Base-by-base conservation (phyloP, 1,140 invertebrate genomes). In the Zaprionus capensis region DNA sequence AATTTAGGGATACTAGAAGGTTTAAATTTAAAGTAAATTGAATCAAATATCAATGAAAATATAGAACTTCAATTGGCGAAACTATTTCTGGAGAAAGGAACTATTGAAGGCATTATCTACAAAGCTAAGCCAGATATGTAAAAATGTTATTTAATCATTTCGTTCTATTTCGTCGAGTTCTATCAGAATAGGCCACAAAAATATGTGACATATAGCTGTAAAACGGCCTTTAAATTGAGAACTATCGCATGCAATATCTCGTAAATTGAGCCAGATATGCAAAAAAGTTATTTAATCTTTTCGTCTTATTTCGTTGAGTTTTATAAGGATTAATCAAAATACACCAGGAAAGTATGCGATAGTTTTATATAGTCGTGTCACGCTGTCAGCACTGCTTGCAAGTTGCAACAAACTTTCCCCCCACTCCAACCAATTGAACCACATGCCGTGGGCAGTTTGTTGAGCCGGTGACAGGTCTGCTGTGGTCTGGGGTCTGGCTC, bases 391-490 rank as follows among this genome's bases (percentile, higher is more conserved):
- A n/a, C 20, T 44, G 36, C 36, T 9, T 26, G 12, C 59, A 46
- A 34, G 11, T 38, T 36, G 3, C 12, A 34, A 34, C 9, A 34
- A 34, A 34, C 9, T 34, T 24, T 6, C 15, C 61, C 17, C 2
- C 2, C 2, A 22, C 15, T 28, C 2, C 38, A 17, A 46, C 6
- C 41, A 46, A 56, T 26, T 67, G 38, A 57, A 31, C 53, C 24
- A 38, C 49, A 56, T 69, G 61, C 38, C 55, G 51, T 64, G 59
- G 46, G 38, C 53, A 64, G 61, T 51, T 61, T 55, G 26, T 55
- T 58, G 38, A 2, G 49, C 44, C 51, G 56, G 56, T 56, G 71
- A 69, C 65, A 62, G 49, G 57, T 62, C 51, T 56, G 14, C 36
- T 36, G 22, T 41, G 41, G 17, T 26, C 66, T 61, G 15, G 38